phyloP scores from a whole-genome alignment of 1,140 invertebrate species.

The Sycophila sp. region DNA sequence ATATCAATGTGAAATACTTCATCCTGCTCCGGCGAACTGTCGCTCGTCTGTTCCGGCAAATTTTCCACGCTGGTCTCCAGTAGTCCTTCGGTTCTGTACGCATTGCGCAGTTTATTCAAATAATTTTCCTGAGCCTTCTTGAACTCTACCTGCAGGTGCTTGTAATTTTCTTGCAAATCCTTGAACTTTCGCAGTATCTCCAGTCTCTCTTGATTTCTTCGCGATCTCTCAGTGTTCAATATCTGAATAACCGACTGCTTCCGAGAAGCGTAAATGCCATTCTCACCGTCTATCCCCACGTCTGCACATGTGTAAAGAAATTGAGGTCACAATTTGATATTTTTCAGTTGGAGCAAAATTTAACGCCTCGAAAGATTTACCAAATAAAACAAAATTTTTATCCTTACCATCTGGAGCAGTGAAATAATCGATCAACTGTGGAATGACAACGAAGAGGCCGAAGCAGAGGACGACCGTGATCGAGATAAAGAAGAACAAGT shows the following conservation, averaged over 20 bases:
- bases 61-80: neutral
- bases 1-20: too few relatives aligned
- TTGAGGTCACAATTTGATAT: too few relatives aligned
- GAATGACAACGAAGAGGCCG: neutral
- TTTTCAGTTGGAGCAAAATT: too few relatives aligned
- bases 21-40: neutral
- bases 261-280: neutral
- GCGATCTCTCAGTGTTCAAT: neutral
- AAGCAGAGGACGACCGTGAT: neutral
- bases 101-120: constrained; percentile 2
- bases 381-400: neutral
- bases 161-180: neutral
- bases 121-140: neutral
- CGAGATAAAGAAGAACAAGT: neutral
- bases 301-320: neutral
- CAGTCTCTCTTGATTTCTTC: neutral
- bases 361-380: too few relatives aligned
- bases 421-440: constrained; percentile 8
- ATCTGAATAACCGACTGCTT: neutral
- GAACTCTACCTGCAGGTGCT: neutral
- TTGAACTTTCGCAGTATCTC: neutral
- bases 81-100: neutral
- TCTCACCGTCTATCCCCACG: neutral
- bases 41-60: neutral
- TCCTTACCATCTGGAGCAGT: neutral